phyloP scores from a whole-genome alignment of 2,888 invertebrate species.

The Agonopterix heracliana region DNA sequence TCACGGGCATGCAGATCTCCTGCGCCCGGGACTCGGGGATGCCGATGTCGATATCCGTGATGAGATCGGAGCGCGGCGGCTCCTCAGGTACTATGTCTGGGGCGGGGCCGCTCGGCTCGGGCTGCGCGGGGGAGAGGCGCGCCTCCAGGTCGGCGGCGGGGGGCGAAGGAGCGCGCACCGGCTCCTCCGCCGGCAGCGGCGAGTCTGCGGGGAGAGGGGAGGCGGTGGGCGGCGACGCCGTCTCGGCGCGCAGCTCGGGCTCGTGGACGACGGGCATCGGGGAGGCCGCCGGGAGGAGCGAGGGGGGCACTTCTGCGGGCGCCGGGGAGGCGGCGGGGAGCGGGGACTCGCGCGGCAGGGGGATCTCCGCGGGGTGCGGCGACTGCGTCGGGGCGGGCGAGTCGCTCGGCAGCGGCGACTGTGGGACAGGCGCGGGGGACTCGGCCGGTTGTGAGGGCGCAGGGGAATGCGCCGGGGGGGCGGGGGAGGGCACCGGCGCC shows the following conservation, averaged over 20 bases:
- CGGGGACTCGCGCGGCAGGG: conserved; percentile 24
- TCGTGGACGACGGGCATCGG: conserved; percentile 14
- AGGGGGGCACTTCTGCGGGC: not conserved
- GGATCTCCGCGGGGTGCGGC: conserved; percentile 14
- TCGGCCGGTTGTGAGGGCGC: conserved; percentile 14
- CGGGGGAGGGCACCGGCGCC: conserved; percentile 17
- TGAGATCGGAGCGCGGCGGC: conserved; percentile 42
- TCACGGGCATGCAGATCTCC: conserved; percentile 69
- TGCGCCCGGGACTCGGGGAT: conserved; percentile 60
- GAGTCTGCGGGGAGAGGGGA: conserved; percentile 15
- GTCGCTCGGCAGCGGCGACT: conserved; percentile 17
- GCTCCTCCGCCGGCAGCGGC: conserved; percentile 21
- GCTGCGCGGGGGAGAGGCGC: conserved; percentile 12
- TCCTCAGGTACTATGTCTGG: conserved; percentile 57
- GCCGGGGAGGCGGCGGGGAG: conserved; percentile 9
- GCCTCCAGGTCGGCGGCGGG: conserved; percentile 20
- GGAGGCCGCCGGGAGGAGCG: conserved; percentile 7
- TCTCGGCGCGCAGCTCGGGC: conserved; percentile 14
- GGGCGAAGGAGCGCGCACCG: conserved; percentile 19
- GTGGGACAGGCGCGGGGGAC: conserved; percentile 6
- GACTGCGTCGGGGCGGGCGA: conserved; percentile 26
- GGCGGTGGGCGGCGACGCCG: conserved; percentile 10
- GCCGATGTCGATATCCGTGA: conserved; percentile 60
- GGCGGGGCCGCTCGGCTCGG: conserved; percentile 31
- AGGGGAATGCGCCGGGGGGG: conserved; percentile 18